These are phyloP conservation scores for Rhabdomys pumilio DNA, from an alignment of 2,797 vertebrate species.

Conservation along the genomic window DNA sequence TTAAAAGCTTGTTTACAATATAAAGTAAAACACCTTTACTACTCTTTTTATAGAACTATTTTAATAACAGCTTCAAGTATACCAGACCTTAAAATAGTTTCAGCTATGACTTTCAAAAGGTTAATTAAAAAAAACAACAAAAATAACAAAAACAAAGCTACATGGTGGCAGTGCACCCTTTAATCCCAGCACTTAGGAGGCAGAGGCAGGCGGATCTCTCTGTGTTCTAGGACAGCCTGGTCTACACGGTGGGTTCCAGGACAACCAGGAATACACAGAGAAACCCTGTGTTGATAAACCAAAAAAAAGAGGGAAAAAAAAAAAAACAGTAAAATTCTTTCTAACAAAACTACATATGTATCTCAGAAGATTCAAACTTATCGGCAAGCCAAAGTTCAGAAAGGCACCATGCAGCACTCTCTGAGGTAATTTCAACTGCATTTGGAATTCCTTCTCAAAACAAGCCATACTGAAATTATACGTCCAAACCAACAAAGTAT, in stretches of 20 bases:
- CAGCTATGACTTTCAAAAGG: background rate
- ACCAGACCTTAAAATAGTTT: constrained; percentile 4
- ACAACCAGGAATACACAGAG: background rate
- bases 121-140: background rate
- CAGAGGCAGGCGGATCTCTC: background rate
- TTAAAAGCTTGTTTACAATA: background rate
- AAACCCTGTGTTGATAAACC: background rate
- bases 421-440: background rate
- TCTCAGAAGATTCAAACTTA: constrained; percentile 35
- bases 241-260: background rate
- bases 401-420: background rate
- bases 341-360: background rate
- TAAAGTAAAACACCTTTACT: background rate
- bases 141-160: background rate
- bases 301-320: background rate
- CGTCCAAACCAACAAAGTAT: background rate
- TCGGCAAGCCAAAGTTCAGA: background rate
- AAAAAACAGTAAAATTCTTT: background rate
- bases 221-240: background rate
- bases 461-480: background rate
- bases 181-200: background rate
- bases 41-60: constrained; percentile 33
- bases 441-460: background rate
- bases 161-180: background rate
- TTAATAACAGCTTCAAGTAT: constrained; percentile 27